Conservation (phyloP, 2,888 invertebrate species). For the Dolichopus griseipennis region DNA sequence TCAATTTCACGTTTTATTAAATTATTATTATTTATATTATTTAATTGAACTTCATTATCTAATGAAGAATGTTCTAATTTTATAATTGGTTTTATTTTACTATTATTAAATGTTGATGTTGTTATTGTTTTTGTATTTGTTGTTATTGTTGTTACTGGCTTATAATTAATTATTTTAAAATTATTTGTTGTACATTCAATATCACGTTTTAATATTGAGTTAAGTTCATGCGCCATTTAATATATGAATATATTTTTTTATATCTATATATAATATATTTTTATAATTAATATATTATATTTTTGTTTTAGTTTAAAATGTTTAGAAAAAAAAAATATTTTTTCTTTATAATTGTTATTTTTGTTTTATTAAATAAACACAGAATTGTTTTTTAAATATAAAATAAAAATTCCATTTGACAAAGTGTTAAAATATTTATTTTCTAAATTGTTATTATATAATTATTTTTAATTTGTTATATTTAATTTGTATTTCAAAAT, state of each 20-base stretch:
- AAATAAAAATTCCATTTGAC: too few relatives aligned
- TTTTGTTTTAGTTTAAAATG: not conserved
- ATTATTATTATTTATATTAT: not conserved
- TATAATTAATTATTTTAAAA: conserved; percentile 18
- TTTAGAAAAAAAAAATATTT: not conserved
- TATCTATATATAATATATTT: not conserved
- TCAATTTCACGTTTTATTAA: conserved; percentile 3
- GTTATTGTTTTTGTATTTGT: too few relatives aligned
- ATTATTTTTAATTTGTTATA: too few relatives aligned
- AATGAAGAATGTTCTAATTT: not conserved
- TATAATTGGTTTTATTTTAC: not conserved
- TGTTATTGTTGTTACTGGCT: conserved; percentile 16
- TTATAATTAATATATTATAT: too few relatives aligned
- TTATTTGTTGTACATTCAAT: conserved; percentile 20
- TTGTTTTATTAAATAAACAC: too few relatives aligned
- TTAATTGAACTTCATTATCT: not conserved
- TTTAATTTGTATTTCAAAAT: too few relatives aligned
- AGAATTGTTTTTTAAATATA: too few relatives aligned
- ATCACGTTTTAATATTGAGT: conserved; percentile 25
- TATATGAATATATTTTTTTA: not conserved
- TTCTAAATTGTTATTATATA: too few relatives aligned
- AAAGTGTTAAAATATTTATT: too few relatives aligned
- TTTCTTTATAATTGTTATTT: not conserved
- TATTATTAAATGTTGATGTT: too few relatives aligned
- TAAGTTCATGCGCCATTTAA: conserved; percentile 22